Evolutionary conservation across 2,113 vertebrate genomes (phyloP).

Genomic region (Sialia sialis): DNA sequence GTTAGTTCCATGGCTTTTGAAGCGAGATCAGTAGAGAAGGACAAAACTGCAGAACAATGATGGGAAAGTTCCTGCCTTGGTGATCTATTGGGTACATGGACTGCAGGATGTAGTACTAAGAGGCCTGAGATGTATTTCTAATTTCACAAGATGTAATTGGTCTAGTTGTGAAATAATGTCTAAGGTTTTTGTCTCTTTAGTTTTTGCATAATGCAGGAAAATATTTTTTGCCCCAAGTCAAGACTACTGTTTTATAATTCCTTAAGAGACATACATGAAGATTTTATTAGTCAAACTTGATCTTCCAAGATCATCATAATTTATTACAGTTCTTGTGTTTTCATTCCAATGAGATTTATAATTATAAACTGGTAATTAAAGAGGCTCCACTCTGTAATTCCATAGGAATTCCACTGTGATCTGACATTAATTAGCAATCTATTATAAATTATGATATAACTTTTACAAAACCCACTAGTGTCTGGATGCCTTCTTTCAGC

Average conservation of each 20-base stretch:
- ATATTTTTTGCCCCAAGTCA: neutral
- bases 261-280: neutral
- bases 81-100: fast-evolving
- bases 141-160: neutral
- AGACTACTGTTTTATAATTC: slow-evolving; percentile 10
- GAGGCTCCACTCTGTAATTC: slow-evolving; percentile 63
- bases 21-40: neutral
- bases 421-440: slow-evolving; percentile 66
- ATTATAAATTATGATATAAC: slow-evolving; percentile 58
- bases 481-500: slow-evolving; percentile 34
- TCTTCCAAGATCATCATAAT: slow-evolving; percentile 14
- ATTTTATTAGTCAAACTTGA: slow-evolving; percentile 29
- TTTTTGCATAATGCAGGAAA: neutral
- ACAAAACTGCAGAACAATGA: neutral
- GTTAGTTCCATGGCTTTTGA: neutral
- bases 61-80: neutral
- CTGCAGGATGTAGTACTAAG: neutral
- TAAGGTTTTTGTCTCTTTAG: neutral
- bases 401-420: slow-evolving; percentile 65
- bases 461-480: slow-evolving; percentile 10
- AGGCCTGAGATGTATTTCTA: neutral
- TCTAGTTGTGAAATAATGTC: neutral
- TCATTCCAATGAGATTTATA: slow-evolving; percentile 63
- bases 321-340: slow-evolving; percentile 70
- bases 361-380: slow-evolving; percentile 67